Evolutionary conservation across 1,140 invertebrate species (phyloP).

Genomic region (Littorina saxatilis): DNA sequence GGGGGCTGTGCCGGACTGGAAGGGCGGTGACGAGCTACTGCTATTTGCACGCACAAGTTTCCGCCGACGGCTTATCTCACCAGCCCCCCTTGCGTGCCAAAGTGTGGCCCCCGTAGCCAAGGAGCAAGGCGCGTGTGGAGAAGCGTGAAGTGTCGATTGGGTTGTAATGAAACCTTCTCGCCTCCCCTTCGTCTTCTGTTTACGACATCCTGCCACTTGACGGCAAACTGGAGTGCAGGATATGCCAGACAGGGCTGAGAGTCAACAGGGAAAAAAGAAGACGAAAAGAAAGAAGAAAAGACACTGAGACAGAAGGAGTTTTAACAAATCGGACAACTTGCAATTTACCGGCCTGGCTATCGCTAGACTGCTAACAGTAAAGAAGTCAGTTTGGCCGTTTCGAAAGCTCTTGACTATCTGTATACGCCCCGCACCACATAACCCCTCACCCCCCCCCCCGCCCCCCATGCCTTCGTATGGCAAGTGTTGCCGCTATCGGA

Average conservation of each 20-base stretch:
- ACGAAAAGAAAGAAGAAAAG: no score
- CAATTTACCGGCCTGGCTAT: no score
- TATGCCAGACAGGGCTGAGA: no score
- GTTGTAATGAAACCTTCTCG: conserved; percentile 13
- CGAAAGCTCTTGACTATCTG: background rate
- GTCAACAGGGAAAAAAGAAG: no score
- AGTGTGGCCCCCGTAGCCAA: background rate
- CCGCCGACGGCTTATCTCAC: conserved; percentile 35
- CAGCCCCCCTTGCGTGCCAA: conserved; percentile 19
- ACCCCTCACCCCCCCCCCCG: no score
- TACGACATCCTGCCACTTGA: conserved; percentile 60
- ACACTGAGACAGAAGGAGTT: background rate
- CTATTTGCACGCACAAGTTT: conserved; percentile 14
- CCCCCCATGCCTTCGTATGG: no score
- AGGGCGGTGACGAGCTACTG: conserved; percentile 1
- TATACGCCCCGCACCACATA: background rate
- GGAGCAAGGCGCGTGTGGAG: background rate
- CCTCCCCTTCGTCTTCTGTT: background rate
- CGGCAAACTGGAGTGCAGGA: background rate
- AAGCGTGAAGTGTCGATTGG: conserved; percentile 22
- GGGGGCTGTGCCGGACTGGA: background rate
- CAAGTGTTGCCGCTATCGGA: no score
- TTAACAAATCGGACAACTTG: background rate
- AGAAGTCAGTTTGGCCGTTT: background rate
- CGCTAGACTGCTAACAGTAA: no score